Conservation (phyloP, 2,797 vertebrate species). For the Falco rusticolus region DNA sequence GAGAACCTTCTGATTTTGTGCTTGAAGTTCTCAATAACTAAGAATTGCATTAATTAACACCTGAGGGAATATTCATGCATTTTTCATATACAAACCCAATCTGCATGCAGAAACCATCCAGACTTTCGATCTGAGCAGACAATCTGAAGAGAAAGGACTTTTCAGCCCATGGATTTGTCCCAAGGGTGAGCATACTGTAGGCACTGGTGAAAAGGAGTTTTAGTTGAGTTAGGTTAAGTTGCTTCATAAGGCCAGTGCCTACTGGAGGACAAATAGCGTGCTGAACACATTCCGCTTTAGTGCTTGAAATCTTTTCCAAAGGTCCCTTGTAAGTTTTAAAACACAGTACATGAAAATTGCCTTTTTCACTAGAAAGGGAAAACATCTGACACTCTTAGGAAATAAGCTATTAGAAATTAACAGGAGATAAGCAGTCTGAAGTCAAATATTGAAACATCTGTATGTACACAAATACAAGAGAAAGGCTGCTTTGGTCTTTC, state of each 20-base stretch:
- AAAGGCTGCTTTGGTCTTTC: background rate
- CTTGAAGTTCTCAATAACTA: conserved; percentile 15
- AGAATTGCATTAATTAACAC: conserved; percentile 13
- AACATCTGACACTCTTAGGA: background rate
- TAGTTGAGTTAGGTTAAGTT: background rate
- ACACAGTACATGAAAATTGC: background rate
- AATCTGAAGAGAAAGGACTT: background rate
- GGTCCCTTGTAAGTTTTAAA: background rate
- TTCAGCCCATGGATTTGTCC: fast-evolving
- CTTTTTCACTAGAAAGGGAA: background rate
- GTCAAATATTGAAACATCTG: background rate
- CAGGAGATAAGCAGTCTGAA: background rate
- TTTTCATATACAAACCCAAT: background rate
- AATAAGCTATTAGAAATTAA: background rate
- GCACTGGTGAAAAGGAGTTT: background rate
- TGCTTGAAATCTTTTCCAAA: background rate
- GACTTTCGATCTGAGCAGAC: background rate
- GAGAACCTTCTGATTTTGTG: background rate
- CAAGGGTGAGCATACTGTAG: background rate
- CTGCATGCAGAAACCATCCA: background rate
- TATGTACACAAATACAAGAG: background rate
- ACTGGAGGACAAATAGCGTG: background rate
- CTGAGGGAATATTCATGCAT: background rate
- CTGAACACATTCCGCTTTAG: background rate
- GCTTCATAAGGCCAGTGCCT: background rate